phyloP scores from a whole-genome alignment of 1,140 invertebrate species.

The Zaprionus inermis region DNA sequence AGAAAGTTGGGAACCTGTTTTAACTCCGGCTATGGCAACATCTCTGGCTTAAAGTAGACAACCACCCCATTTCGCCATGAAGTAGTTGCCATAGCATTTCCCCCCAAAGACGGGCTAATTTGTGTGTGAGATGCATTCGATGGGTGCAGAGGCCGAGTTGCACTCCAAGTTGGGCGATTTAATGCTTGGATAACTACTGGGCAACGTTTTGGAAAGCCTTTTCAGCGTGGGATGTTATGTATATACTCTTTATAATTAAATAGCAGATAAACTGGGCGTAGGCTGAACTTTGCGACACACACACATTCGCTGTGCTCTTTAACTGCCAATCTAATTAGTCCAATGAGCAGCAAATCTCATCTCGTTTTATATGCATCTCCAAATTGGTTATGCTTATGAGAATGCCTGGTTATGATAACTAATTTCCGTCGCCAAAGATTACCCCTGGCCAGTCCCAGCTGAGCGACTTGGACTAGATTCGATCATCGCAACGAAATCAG shows the following conservation, averaged over 20 bases:
- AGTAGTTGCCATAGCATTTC: constrained; percentile 21
- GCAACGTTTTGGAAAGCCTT: background rate
- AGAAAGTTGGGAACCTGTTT: constrained; percentile 78
- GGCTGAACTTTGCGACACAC: too few relatives aligned
- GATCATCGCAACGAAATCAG: constrained; percentile 19
- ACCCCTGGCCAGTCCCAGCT: constrained; percentile 13
- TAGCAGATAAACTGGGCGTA: constrained; percentile 19
- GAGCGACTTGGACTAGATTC: constrained; percentile 8
- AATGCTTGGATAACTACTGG: constrained; percentile 21
- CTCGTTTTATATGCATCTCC: constrained; percentile 50
- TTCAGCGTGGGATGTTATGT: constrained; percentile 20
- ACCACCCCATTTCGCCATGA: constrained; percentile 28
- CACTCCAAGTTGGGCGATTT: constrained; percentile 33
- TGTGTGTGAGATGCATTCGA: constrained; percentile 50
- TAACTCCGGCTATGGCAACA: constrained; percentile 2
- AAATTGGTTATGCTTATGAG: constrained; percentile 28
- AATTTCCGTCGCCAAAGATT: constrained; percentile 60
- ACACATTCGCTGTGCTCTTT: constrained; percentile 21
- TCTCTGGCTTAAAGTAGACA: constrained; percentile 9
- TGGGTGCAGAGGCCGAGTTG: constrained; percentile 15
- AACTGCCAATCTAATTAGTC: constrained; percentile 49
- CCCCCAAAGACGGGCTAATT: constrained; percentile 36
- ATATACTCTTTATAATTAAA: constrained; percentile 44
- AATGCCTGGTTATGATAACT: constrained; percentile 59
- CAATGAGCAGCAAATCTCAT: constrained; percentile 19